phyloP scores from a whole-genome alignment of 2,888 invertebrate genomes.

The Megastigmus dorsalis region DNA sequence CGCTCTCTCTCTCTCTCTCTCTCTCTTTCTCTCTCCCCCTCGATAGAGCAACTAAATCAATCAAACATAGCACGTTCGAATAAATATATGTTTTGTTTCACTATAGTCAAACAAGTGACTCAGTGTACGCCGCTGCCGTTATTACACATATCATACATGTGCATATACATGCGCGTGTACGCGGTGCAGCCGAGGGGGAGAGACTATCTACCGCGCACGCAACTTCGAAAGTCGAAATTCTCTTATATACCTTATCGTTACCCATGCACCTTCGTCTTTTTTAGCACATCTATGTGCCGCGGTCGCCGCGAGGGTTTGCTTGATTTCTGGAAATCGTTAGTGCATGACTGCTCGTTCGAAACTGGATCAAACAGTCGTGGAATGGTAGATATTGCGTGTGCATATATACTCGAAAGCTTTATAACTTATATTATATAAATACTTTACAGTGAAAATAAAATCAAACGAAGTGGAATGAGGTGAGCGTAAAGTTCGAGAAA shows the following conservation, averaged over 20 bases:
- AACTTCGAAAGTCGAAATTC: not conserved
- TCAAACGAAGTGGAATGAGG: too few relatives aligned
- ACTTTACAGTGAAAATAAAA: too few relatives aligned
- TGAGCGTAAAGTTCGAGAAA: too few relatives aligned
- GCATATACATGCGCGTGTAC: too few relatives aligned
- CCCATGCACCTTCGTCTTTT: not conserved
- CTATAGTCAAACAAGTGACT: conserved; percentile 13
- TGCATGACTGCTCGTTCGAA: not conserved
- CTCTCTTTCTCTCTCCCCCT: not conserved
- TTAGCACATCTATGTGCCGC: not conserved
- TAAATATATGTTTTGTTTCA: conserved; percentile 17
- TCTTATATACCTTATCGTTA: too few relatives aligned
- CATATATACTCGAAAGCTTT: too few relatives aligned
- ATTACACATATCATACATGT: not conserved
- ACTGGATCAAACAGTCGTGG: not conserved
- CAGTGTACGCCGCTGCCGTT: not conserved
- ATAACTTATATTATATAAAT: too few relatives aligned
- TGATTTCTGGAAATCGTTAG: not conserved
- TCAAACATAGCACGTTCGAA: conserved; percentile 24
- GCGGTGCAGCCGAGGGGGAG: too few relatives aligned
- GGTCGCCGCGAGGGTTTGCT: too few relatives aligned
- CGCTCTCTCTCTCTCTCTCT: conserved; percentile 4
- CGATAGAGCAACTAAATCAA: conserved; percentile 37
- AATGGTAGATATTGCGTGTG: too few relatives aligned
- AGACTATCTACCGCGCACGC: too few relatives aligned